Conservation (phyloP, 2,797 vertebrate species). For the Agapornis canus region DNA sequence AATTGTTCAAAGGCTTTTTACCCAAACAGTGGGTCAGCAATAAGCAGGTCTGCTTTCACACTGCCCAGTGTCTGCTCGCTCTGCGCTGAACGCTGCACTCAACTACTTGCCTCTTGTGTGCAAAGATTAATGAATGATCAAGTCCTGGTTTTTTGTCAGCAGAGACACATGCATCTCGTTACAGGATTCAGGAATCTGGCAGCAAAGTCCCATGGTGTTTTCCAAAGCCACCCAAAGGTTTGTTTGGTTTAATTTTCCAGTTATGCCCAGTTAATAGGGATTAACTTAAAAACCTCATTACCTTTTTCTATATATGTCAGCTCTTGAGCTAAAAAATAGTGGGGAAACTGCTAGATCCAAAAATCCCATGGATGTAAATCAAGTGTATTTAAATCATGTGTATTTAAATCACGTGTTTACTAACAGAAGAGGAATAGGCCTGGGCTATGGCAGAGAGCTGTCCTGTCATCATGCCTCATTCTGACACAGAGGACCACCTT, state of each 20-base stretch:
- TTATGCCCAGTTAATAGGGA: conserved; percentile 62
- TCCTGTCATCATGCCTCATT: background rate
- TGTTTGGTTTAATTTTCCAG: conserved; percentile 55
- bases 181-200: background rate
- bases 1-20: background rate
- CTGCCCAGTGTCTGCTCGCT: background rate
- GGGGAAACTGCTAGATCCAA: background rate
- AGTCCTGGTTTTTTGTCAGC: background rate
- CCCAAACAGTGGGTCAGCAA: background rate
- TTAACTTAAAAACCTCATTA: conserved; percentile 57
- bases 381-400: background rate
- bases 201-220: background rate
- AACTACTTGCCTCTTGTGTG: background rate
- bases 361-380: background rate
- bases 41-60: background rate
- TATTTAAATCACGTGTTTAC: background rate
- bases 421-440: background rate
- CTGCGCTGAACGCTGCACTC: rapidly evolving
- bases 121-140: conserved; percentile 27
- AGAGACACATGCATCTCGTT: conserved; percentile 20
- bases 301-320: background rate
- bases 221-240: conserved; percentile 57
- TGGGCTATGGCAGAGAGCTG: background rate
- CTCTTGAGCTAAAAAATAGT: background rate
- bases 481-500: background rate